These are phyloP conservation scores for Cremastinae sp. DNA, from an alignment of 2,888 invertebrate genomes.

Conservation along the genomic window DNA sequence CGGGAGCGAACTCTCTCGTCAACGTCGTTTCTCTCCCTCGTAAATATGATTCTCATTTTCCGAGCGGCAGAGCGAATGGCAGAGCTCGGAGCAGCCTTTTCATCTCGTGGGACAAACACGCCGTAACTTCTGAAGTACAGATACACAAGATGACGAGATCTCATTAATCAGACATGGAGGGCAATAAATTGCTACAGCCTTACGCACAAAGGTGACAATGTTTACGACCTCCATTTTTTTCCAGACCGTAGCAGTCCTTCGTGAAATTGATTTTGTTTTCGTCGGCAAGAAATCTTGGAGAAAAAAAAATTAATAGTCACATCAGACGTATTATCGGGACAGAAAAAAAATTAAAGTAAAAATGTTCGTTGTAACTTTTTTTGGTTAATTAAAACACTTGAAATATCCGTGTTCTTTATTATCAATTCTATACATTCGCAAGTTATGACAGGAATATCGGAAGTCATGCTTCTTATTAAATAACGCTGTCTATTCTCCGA, in stretches of 20 bases:
- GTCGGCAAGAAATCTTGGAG: too few species aligned
- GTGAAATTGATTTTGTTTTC: too few species aligned
- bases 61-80: slow-evolving; percentile 31
- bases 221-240: background rate
- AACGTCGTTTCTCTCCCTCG: slow-evolving; percentile 29
- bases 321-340: too few species aligned
- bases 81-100: slow-evolving; percentile 38
- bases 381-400: too few species aligned
- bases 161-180: slow-evolving; percentile 37
- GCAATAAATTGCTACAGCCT: background rate
- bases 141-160: slow-evolving; percentile 26
- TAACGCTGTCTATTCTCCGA: slow-evolving; percentile 21
- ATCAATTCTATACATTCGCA: background rate
- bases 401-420: too few species aligned
- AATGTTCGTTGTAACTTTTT: too few species aligned
- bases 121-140: slow-evolving; percentile 20
- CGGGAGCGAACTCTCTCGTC: background rate
- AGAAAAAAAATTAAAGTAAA: too few species aligned
- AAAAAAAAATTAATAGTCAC: too few species aligned
- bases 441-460: slow-evolving; percentile 20
- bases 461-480: slow-evolving; percentile 32
- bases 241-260: too few species aligned
- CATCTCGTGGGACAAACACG: slow-evolving; percentile 40
- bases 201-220: background rate
- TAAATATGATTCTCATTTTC: slow-evolving; percentile 55